These are phyloP conservation scores for Amphiura filiformis DNA, from an alignment of 35 echinoderm and acorn worm species.

Conservation along the genomic window DNA sequence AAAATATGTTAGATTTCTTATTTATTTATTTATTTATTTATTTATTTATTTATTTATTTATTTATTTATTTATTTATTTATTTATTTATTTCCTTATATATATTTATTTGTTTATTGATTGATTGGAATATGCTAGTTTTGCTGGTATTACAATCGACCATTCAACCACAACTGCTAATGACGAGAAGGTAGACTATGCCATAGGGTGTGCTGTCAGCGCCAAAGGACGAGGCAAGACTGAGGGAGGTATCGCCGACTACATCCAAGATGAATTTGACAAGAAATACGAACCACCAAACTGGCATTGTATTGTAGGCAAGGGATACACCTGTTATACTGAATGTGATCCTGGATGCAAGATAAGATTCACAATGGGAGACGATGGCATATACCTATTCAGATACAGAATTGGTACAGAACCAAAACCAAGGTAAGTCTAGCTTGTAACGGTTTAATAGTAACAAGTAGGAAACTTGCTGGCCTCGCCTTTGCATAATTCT, in stretches of 20 bases:
- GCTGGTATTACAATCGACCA: too few relatives aligned
- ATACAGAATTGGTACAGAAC: background rate
- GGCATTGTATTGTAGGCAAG: background rate
- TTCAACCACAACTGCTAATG: background rate
- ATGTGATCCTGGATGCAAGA: background rate
- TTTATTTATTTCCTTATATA: too few relatives aligned
- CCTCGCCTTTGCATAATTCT: too few relatives aligned
- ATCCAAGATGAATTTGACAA: background rate
- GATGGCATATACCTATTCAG: background rate
- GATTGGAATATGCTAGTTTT: too few relatives aligned
- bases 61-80: too few relatives aligned
- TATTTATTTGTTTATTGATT: too few relatives aligned
- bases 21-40: too few relatives aligned
- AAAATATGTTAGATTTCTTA: too few relatives aligned
- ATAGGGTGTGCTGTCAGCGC: background rate
- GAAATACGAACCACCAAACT: background rate
- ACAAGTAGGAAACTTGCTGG: too few relatives aligned
- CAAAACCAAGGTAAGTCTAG: conserved; percentile 4
- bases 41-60: too few relatives aligned
- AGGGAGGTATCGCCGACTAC: background rate
- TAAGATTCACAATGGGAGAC: background rate
- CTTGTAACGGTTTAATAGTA: too few relatives aligned
- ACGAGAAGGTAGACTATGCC: background rate
- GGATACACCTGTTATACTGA: background rate
- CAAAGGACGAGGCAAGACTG: background rate